Percentiles rank a stretch among this genome's conserved stretches.
Evolutionary conservation across 2,888 invertebrate species (phyloP).

Genomic region (Galerucella calmariensis): DNA sequence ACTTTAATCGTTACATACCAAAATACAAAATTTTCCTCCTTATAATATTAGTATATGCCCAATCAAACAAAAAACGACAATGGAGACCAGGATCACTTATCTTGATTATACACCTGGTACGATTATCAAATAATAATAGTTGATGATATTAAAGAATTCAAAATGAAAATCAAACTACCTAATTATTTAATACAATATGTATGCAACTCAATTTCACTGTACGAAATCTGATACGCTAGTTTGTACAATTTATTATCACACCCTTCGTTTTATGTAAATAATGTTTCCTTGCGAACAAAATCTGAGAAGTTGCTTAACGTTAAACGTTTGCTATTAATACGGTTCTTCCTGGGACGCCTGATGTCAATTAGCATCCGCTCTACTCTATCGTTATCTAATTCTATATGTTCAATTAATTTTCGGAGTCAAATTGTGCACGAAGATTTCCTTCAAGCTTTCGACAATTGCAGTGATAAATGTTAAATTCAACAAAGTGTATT

Average conservation of each 20-base stretch:
- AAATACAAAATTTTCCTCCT: no score
- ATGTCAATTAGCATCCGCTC: background rate
- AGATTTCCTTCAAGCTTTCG: background rate
- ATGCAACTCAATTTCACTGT: background rate
- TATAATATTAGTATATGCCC: no score
- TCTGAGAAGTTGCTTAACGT: background rate
- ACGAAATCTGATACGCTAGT: background rate
- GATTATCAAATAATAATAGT: no score
- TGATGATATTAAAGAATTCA: no score
- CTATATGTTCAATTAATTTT: slow-evolving; percentile 1
- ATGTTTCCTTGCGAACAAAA: background rate
- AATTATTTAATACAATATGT: background rate
- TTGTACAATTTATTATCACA: slow-evolving; percentile 1
- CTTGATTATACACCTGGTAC: no score
- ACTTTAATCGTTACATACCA: no score
- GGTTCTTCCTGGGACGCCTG: background rate
- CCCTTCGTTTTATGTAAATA: background rate
- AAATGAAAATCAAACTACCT: no score
- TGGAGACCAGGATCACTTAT: no score
- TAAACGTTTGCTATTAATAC: slow-evolving; percentile 1
- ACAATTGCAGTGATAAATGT: slow-evolving; percentile 4
- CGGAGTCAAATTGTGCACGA: slow-evolving; percentile 1
- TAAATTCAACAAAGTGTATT: background rate
- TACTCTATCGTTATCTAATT: background rate
- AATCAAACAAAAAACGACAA: no score